Evolutionary conservation across 2,113 vertebrate species (phyloP).

Genomic region (Poeciliopsis prolifica): DNA sequence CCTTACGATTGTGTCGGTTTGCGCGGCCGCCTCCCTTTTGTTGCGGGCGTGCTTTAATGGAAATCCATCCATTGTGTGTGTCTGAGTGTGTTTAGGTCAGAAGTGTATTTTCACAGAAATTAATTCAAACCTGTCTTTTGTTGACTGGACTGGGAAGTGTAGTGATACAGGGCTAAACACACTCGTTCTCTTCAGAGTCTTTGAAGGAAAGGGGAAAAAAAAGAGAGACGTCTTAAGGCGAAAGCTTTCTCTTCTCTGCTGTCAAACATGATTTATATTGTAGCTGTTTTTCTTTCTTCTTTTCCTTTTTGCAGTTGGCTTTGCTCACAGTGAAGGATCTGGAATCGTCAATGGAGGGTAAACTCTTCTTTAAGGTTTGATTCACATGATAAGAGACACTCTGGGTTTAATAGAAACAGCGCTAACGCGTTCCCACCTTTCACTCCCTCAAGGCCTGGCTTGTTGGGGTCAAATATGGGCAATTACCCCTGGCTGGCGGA

Average conservation of each 20-base stretch:
- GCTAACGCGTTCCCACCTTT: slow-evolving; percentile 10
- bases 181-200: slow-evolving; percentile 18
- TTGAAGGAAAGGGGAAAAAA: neutral
- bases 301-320: slow-evolving; percentile 79
- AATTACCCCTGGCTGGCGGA: slow-evolving; percentile 92
- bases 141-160: slow-evolving; percentile 14
- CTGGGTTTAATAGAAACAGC: slow-evolving; percentile 1
- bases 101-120: slow-evolving; percentile 40
- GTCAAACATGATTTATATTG: slow-evolving; percentile 22
- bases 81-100: slow-evolving; percentile 44
- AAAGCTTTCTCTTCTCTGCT: slow-evolving; percentile 7
- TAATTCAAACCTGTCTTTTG: slow-evolving; percentile 26
- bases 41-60: slow-evolving; percentile 10
- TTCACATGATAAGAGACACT: slow-evolving; percentile 2
- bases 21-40: slow-evolving; percentile 19
- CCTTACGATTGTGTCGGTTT: slow-evolving; percentile 12
- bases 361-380: slow-evolving; percentile 31
- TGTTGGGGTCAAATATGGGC: slow-evolving; percentile 82
- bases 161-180: slow-evolving; percentile 10
- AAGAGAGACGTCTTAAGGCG: neutral
- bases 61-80: slow-evolving; percentile 17
- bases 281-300: neutral
- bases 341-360: slow-evolving; percentile 87
- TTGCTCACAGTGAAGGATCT: slow-evolving; percentile 84
- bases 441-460: slow-evolving; percentile 74